Evolutionary conservation across 2,888 invertebrate genomes (phyloP).

Genomic region (Papilio elwesi): DNA sequence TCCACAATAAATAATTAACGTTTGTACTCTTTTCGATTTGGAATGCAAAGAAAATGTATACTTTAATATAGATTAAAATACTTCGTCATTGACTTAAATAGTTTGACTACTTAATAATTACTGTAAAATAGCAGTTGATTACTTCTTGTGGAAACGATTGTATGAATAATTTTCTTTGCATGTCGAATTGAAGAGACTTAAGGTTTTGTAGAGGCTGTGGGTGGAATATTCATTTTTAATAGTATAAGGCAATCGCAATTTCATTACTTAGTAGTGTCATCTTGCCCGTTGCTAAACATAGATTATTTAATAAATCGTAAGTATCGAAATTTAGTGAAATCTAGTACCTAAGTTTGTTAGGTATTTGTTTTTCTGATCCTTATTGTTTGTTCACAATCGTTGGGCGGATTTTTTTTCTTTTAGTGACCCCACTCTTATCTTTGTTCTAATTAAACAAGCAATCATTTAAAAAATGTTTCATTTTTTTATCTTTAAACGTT

Average conservation of each 20-base stretch:
- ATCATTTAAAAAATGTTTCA: slow-evolving; percentile 50
- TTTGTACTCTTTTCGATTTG: slow-evolving; percentile 57
- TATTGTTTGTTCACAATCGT: slow-evolving; percentile 57
- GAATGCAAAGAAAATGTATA: slow-evolving; percentile 53
- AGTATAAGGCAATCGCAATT: slow-evolving; percentile 14
- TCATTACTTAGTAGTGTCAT: slow-evolving; percentile 55
- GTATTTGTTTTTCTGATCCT: slow-evolving; percentile 59
- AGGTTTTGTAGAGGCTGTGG: slow-evolving; percentile 14
- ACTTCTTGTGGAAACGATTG: neutral
- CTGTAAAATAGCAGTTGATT: no score
- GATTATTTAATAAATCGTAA: slow-evolving; percentile 20
- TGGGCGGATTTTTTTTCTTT: slow-evolving; percentile 49
- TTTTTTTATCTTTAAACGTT: slow-evolving; percentile 38
- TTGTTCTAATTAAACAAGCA: slow-evolving; percentile 71
- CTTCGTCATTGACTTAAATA: neutral
- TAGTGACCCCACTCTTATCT: slow-evolving; percentile 70
- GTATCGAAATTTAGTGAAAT: slow-evolving; percentile 43
- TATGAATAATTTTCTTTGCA: slow-evolving; percentile 49
- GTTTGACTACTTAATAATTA: neutral
- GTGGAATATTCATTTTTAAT: slow-evolving; percentile 36
- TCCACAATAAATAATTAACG: slow-evolving; percentile 28
- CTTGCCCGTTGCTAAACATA: slow-evolving; percentile 48
- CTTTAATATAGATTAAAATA: slow-evolving; percentile 11
- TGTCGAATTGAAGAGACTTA: slow-evolving; percentile 56
- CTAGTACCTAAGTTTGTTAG: slow-evolving; percentile 58